Base-by-base conservation (phyloP, 2,888 invertebrate species). In the Ceriagrion tenellum region DNA sequence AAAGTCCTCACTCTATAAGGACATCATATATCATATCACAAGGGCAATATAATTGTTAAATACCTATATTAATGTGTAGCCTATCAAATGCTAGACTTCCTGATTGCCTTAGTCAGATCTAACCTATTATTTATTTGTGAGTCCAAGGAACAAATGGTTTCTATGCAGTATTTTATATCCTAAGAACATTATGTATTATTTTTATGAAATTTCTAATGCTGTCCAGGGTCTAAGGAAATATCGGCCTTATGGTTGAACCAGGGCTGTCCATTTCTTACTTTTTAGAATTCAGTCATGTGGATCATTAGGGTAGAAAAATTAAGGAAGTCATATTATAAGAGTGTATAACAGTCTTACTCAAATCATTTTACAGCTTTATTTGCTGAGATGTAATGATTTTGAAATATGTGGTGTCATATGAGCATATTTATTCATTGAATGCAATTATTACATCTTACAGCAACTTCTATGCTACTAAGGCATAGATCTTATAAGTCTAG, bases 31-130 rank as follows among this genome's bases (percentile, higher is more conserved):
- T 47, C 89, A 89, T 93, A 69, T 93, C 47, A 69, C 69, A 55
- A 93, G 56, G 91, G 93, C 93, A 74, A 93, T 93, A 93, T 93
- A n/a, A 93, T 47, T 93, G 93, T 81, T 81, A 81, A 81, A 93
- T 12, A n/a, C n/a, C n/a, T n/a, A 12, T 93, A 47, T 69, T 69
- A 47, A n/a, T 93, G 47, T 74, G 74, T 93, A 69, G 69, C 40
- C 47, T 30, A 40, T 93, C 18, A 63, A 63, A 23, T 35, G 40
- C 10, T 93, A 93, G 93, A n/a, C 93, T 93, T 74, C 93, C 69
- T 93, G 10, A 69, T 91, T 69, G 30, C 40, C 40, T 35, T 59
- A 40, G 40, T 35, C 35, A 35, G 35, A 40, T 30, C 35, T 55
- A 56, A 74, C 23, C 35, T 26, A 63, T 93, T 35, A 93, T 93